These are phyloP conservation scores for Arion vulgaris DNA, from an alignment of 1,140 invertebrate species.

Conservation along the genomic window DNA sequence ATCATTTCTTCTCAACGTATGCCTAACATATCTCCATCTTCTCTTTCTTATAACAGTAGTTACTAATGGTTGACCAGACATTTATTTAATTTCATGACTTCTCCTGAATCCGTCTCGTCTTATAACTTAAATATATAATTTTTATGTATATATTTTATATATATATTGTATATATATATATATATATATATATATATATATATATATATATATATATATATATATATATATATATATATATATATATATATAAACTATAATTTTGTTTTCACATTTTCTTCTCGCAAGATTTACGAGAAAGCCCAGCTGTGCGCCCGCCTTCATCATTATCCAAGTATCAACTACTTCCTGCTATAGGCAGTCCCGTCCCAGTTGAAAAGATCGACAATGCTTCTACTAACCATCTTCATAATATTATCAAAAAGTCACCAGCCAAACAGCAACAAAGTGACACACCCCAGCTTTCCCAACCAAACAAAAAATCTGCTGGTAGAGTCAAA, in stretches of 20 bases:
- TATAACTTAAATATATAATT: too few species aligned
- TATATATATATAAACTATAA: neutral
- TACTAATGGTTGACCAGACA: too few species aligned
- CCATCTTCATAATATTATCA: neutral
- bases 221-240: too few species aligned
- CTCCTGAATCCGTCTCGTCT: too few species aligned
- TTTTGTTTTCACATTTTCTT: neutral
- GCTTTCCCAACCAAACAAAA: neutral
- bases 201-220: too few species aligned
- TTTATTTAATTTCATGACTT: too few species aligned
- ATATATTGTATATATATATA: too few species aligned
- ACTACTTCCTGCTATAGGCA: constrained; percentile 29
- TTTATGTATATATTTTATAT: too few species aligned
- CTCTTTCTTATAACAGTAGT: too few species aligned
- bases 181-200: too few species aligned
- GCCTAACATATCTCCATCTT: too few species aligned
- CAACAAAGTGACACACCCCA: neutral
- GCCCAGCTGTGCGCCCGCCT: constrained; percentile 6
- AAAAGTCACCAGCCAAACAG: neutral
- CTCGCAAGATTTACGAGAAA: neutral
- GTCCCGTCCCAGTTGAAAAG: neutral
- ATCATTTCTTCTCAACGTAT: too few species aligned
- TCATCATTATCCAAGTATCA: constrained; percentile 36
- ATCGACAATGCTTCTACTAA: neutral
- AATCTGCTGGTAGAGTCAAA: neutral